These are phyloP conservation scores for Arvicanthis niloticus DNA, from an alignment of 2,113 vertebrate species.

Conservation along the genomic window DNA sequence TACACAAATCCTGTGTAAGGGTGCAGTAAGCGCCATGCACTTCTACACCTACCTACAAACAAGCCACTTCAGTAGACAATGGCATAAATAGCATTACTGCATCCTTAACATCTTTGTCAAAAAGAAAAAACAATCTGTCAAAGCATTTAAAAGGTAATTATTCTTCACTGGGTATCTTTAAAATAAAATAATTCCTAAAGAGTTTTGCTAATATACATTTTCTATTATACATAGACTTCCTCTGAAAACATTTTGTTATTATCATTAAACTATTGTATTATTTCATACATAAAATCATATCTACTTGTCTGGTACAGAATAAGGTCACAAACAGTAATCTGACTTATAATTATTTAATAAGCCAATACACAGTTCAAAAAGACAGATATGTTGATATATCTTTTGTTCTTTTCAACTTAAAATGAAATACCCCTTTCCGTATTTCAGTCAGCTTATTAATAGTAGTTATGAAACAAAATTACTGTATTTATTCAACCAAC, in stretches of 20 bases:
- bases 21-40: too few species aligned
- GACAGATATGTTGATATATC: neutral
- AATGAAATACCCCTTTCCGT: neutral
- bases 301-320: neutral
- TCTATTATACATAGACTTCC: slow-evolving; percentile 36
- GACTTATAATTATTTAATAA: slow-evolving; percentile 49
- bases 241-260: slow-evolving; percentile 31
- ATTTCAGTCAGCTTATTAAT: slow-evolving; percentile 41
- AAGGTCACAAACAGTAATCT: slow-evolving; percentile 2
- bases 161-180: slow-evolving; percentile 8
- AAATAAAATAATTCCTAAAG: slow-evolving; percentile 33
- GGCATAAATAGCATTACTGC: neutral
- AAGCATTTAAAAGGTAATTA: slow-evolving; percentile 35
- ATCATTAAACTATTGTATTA: slow-evolving; percentile 19
- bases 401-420: slow-evolving; percentile 33
- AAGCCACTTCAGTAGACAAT: neutral
- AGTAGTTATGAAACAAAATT: slow-evolving; percentile 2
- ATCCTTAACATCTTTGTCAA: neutral
- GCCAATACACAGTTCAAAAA: neutral
- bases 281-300: slow-evolving; percentile 7
- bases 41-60: neutral
- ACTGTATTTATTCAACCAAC: slow-evolving; percentile 8
- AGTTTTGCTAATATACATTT: neutral
- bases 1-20: neutral
- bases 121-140: slow-evolving; percentile 7